Percentiles rank a stretch among this genome's conserved stretches.
These are phyloP conservation scores for Baronia brevicornis DNA, from an alignment of 2,888 invertebrate species.

Conservation along the genomic window DNA sequence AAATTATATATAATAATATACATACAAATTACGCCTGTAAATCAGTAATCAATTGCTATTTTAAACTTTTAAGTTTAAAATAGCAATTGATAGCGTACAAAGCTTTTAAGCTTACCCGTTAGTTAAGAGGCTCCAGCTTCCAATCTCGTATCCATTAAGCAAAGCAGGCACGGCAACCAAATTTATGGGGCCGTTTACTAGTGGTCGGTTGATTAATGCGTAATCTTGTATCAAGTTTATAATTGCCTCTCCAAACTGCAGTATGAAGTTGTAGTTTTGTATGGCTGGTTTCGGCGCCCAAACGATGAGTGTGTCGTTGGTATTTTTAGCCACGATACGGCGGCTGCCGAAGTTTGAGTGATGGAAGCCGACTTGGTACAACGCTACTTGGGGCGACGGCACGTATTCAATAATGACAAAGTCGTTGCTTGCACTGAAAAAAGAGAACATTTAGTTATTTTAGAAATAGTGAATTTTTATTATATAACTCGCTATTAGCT, in stretches of 20 bases:
- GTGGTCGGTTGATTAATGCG: conserved; percentile 35
- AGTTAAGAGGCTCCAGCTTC: conserved; percentile 61
- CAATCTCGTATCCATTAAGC: conserved; percentile 51
- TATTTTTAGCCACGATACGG: conserved; percentile 26
- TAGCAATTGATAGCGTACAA: no score
- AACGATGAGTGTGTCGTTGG: conserved; percentile 45
- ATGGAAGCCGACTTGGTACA: conserved; percentile 59
- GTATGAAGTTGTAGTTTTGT: conserved; percentile 40
- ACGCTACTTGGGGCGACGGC: conserved; percentile 57
- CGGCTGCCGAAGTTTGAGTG: conserved; percentile 41
- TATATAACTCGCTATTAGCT: no score
- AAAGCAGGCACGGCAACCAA: conserved; percentile 47
- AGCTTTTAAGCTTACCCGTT: conserved; percentile 46
- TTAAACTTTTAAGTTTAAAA: no score
- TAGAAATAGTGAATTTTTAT: no score
- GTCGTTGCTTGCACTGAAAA: conserved; percentile 25
- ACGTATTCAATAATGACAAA: conserved; percentile 41
- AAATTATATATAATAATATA: no score
- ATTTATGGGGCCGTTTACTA: conserved; percentile 56
- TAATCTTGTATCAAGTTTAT: conserved; percentile 52
- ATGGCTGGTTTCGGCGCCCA: conserved; percentile 48
- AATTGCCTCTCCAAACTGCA: conserved; percentile 42
- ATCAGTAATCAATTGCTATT: no score
- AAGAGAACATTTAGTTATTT: conserved; percentile 1
- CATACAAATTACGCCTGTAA: no score